Percentiles rank a stretch among this genome's conserved stretches.
Conservation (phyloP, 2,888 invertebrate genomes). For the Macrophya annulata region DNA sequence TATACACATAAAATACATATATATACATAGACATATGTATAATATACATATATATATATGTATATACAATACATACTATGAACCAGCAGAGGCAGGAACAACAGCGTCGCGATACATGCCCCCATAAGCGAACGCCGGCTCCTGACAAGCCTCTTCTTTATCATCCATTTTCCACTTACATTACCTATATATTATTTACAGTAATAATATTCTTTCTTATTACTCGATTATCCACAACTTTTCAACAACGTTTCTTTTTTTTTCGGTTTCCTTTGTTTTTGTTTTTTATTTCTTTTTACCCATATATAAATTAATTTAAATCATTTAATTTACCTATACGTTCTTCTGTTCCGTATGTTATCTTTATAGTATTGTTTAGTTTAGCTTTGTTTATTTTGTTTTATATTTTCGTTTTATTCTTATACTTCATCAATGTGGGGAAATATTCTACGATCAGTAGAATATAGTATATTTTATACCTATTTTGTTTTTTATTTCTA, state of each 20-base stretch:
- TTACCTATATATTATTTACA: constrained; percentile 67
- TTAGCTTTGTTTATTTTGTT: not conserved
- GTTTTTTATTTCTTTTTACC: constrained; percentile 57
- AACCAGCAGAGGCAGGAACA: constrained; percentile 54
- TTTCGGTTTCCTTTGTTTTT: constrained; percentile 55
- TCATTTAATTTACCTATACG: constrained; percentile 32
- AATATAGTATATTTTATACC: constrained; percentile 22
- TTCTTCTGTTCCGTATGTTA: constrained; percentile 60
- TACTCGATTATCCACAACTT: constrained; percentile 69
- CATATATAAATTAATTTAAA: constrained; percentile 68
- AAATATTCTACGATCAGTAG: constrained; percentile 40
- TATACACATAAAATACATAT: constrained; percentile 64
- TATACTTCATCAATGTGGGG: not conserved
- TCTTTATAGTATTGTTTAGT: constrained; percentile 38
- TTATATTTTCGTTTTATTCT: not conserved
- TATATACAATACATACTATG: constrained; percentile 62
- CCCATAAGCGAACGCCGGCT: constrained; percentile 42
- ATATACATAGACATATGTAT: constrained; percentile 58
- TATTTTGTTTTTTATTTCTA: constrained; percentile 2
- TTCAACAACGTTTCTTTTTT: constrained; percentile 43
- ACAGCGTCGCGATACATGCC: constrained; percentile 44
- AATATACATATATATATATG: constrained; percentile 68
- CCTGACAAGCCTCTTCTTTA: constrained; percentile 57
- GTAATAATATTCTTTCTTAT: constrained; percentile 63
- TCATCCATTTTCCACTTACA: constrained; percentile 55